phyloP scores from a whole-genome alignment of 2,888 invertebrate species.

The Sussaba pulchella region DNA sequence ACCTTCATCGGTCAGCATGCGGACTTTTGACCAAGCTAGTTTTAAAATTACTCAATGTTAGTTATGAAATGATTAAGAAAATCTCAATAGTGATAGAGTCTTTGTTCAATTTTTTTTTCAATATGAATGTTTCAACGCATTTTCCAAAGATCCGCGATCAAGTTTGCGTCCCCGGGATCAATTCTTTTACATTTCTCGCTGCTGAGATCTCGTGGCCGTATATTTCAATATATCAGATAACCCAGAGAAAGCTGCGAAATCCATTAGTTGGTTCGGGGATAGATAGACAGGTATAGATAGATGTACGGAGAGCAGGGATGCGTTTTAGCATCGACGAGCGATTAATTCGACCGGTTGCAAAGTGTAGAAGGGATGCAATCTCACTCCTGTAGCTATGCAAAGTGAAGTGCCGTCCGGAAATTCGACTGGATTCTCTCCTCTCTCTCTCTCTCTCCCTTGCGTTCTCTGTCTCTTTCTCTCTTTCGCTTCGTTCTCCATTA shows the following conservation, averaged over 20 bases:
- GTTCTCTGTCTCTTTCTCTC: neutral
- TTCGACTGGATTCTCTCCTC: slow-evolving; percentile 32
- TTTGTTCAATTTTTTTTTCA: too few relatives aligned
- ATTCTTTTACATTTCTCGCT: neutral
- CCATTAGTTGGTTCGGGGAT: slow-evolving; percentile 76
- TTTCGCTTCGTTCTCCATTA: slow-evolving; percentile 15
- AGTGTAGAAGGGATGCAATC: slow-evolving; percentile 57
- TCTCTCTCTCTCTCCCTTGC: slow-evolving; percentile 7
- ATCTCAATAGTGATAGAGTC: too few relatives aligned
- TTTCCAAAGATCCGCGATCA: too few relatives aligned
- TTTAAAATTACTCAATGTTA: too few relatives aligned
- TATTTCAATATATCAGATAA: neutral
- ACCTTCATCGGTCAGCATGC: too few relatives aligned
- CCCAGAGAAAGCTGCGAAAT: slow-evolving; percentile 70
- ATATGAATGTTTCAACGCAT: too few relatives aligned
- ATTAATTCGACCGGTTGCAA: slow-evolving; percentile 74
- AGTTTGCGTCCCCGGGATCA: too few relatives aligned
- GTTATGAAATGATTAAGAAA: too few relatives aligned
- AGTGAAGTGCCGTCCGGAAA: slow-evolving; percentile 55
- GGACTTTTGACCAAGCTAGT: too few relatives aligned
- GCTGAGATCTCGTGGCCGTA: neutral
- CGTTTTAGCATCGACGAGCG: slow-evolving; percentile 79
- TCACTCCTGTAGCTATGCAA: slow-evolving; percentile 31
- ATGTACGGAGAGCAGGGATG: slow-evolving; percentile 48
- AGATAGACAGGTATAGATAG: slow-evolving; percentile 36